Base-by-base conservation (phyloP, 2,888 invertebrate species). In the Amphipoea oculea region DNA sequence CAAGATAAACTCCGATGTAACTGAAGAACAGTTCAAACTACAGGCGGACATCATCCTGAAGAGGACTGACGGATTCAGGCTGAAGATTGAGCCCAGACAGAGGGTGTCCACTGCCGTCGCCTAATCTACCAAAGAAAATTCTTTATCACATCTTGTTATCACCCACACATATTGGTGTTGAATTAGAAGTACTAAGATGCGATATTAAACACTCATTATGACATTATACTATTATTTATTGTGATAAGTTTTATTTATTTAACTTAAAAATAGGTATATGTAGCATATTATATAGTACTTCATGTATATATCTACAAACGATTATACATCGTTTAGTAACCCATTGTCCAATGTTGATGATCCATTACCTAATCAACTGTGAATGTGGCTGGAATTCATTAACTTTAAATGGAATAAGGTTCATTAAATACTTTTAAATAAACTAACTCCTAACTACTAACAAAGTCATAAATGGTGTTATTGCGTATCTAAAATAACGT, bases 11-110 rank as follows among this genome's bases (percentile, higher is more conserved):
- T 98, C 98, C 0, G 97, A 97, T 78, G 93, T 98, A 11, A 97
- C 97, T 72, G 98, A 98, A 90, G 94, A 97, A 11, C 97, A 98
- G 85, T 98, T 98, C 92, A 96, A 97, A 86, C 96, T 98, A 0
- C 98, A 98, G 92, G 98, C 97, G 51, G 98, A 98, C 91, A 98
- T 98, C 88, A 98, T 98, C 82, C 93, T 98, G 75, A 98, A 98
- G 94, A 97, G 98, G 82, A 97, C 97, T 68, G 98, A 98, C 81
- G 98, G 98, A 5, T 98, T 98, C 94, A 97, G 97, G 88, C 96
- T 98, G 73, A 97, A 96, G 86, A 95, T 98, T 73, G 98, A 98
- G 91, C 98, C 98, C 0, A 97, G 98, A 88, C 77, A 85, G 90
- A 83, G 94, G 78, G 90, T 92, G 4, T 91, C 94, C 6, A 70